Evolutionary conservation across 2,113 vertebrate species (phyloP).

Genomic region (Regulus satrapa): DNA sequence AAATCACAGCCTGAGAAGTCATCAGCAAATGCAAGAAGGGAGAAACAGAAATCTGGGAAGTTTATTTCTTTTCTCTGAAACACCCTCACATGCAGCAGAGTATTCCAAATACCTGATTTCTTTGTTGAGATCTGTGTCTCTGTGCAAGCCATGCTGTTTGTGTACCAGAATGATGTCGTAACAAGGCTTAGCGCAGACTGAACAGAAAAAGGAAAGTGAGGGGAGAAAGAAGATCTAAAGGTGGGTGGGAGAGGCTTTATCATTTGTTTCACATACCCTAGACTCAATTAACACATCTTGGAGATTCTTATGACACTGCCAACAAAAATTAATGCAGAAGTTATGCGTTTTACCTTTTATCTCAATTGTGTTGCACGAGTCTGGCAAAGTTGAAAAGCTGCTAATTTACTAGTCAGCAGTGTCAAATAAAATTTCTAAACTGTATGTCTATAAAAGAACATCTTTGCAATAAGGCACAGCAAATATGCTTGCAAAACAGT

Average conservation of each 20-base stretch:
- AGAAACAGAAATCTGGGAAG: neutral
- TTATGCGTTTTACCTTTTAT: slow-evolving; percentile 59
- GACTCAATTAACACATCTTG: slow-evolving; percentile 57
- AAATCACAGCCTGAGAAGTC: neutral
- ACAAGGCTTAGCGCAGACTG: accelerated
- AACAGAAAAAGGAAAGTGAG: neutral
- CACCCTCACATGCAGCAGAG: neutral
- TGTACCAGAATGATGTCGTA: accelerated
- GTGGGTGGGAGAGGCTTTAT: neutral
- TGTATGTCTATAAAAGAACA: slow-evolving; percentile 78
- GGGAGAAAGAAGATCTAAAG: neutral
- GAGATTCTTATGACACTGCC: slow-evolving; percentile 30
- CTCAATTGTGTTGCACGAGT: slow-evolving; percentile 48
- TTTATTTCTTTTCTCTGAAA: neutral
- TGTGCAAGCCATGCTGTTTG: neutral
- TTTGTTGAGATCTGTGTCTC: neutral
- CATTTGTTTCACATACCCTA: slow-evolving; percentile 32
- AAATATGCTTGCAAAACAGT: slow-evolving; percentile 77
- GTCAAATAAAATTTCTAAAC: slow-evolving; percentile 81
- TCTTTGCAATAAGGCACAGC: slow-evolving; percentile 73
- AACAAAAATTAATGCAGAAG: slow-evolving; percentile 58
- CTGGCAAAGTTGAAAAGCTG: slow-evolving; percentile 76
- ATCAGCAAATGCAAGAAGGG: neutral
- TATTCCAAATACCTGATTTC: neutral
- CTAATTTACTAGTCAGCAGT: slow-evolving; percentile 78